These are phyloP conservation scores for Salticus scenicus DNA, from an alignment of 2,888 invertebrate genomes.

Conservation along the genomic window DNA sequence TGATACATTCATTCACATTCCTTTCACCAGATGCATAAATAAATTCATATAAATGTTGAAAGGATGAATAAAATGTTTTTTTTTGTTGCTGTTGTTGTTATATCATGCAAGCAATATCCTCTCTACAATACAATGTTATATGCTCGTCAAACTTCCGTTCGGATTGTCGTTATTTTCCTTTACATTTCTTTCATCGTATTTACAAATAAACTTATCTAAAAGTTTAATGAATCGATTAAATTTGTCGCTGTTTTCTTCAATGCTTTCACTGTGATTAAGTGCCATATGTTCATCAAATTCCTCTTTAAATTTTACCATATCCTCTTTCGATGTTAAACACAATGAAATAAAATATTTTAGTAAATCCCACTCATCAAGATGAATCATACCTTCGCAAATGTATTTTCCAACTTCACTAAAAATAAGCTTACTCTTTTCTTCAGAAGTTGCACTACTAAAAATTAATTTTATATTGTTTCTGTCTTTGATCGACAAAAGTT, in stretches of 20 bases:
- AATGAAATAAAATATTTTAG: constrained; percentile 33
- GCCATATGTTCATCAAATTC: constrained; percentile 29
- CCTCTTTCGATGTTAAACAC: constrained; percentile 32
- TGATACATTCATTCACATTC: no score
- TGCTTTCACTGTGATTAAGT: neutral
- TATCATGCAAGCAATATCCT: no score
- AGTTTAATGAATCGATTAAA: constrained; percentile 44
- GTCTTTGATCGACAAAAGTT: constrained; percentile 47
- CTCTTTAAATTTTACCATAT: constrained; percentile 36
- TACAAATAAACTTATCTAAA: constrained; percentile 1
- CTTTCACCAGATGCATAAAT: no score
- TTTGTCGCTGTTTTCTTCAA: constrained; percentile 4
- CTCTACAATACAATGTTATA: no score
- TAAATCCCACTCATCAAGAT: constrained; percentile 34
- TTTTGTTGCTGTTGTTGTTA: no score
- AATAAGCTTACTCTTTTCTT: constrained; percentile 32
- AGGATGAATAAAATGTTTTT: no score
- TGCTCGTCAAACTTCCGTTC: no score
- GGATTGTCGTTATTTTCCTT: no score
- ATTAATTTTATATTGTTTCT: constrained; percentile 30
- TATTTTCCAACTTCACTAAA: constrained; percentile 26
- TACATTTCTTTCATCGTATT: neutral
- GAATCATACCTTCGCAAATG: constrained; percentile 41
- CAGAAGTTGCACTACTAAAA: constrained; percentile 46
- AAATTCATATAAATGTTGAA: no score